Conservation (phyloP, 53 echinoderm and acorn worm species). For the Paracentrotus lividus region DNA sequence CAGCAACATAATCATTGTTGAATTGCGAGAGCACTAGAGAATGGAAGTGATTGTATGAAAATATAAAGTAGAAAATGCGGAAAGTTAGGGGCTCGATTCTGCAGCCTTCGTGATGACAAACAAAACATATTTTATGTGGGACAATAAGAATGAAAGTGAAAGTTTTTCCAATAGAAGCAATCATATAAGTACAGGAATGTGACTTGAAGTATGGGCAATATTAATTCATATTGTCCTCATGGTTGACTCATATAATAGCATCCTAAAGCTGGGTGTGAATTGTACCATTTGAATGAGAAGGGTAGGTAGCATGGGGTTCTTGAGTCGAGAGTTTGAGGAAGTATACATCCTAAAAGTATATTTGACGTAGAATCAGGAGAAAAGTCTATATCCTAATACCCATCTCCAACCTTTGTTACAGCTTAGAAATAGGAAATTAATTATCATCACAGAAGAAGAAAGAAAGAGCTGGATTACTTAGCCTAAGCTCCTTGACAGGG, state of each 20-base stretch:
- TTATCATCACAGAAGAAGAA: not conserved
- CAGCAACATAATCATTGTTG: not conserved
- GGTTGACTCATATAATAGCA: slow-evolving; percentile 21
- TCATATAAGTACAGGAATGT: not conserved
- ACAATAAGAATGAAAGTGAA: slow-evolving; percentile 23
- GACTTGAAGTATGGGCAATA: not conserved
- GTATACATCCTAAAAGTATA: not conserved
- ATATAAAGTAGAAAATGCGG: not conserved
- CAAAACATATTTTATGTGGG: slow-evolving; percentile 20
- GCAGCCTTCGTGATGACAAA: not conserved
- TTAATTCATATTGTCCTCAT: not conserved
- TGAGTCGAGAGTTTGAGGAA: slow-evolving; percentile 8
- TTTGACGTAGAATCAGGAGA: not conserved
- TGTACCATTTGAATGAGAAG: not conserved
- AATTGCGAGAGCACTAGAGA: not conserved
- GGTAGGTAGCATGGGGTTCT: not conserved
- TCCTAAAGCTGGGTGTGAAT: not conserved
- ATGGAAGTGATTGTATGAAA: not conserved
- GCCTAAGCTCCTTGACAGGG: not conserved
- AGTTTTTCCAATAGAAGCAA: not conserved
- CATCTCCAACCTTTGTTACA: not conserved
- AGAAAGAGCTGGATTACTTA: not conserved
- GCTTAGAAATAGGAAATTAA: not conserved
- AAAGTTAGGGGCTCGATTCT: not conserved
- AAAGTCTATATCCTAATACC: not conserved